Base-by-base conservation (phyloP, 2,888 invertebrate species). In the Mechanitis mazaeus region DNA sequence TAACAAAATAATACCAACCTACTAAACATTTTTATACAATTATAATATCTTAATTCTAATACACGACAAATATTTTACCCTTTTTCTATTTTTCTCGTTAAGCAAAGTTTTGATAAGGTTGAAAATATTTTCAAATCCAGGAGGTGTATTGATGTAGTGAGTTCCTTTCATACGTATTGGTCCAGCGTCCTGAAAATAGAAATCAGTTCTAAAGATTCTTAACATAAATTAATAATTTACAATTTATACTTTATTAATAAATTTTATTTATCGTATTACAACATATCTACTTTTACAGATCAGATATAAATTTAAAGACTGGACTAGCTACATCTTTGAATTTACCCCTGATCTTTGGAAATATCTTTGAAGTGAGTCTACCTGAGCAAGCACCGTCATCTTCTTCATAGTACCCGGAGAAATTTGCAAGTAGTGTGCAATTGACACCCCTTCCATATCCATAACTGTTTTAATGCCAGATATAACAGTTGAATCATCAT, bases 111-210 rank as follows among this genome's bases (percentile, higher is more conserved):
- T 91, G 46, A 92, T 80, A 31, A 91, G 76, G 63, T 86, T 88
- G 70, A 90, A 92, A 11, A 93, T 65, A 0, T 90, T 87, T 69
- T 92, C 92, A 70, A 93, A 92, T 6, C 91, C 87, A 4, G 88
- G 59, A 1, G 92, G 91, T 1, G 91, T 87, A 71, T 93, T 92
- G 53, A 92, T 70, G 61, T 91, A 91, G 72, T 93, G 92, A 12
- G 89, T 75, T n/a, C 90, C 92, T 75, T 93, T 93, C 72, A 91
- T 89, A 64, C 93, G 85, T 46, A 91, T 71, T 2, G 93, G 93
- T 62, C 87, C 84, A 2, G 91, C 92, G 62, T 93, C 92, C 91
- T 93, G 79, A 55, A 90, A 87, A n/a, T 11, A 38, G 11, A 33
- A 63, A 38, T 33, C n/a, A 38, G 2, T 35, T 35, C 6, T 35